Evolutionary conservation across 1,140 invertebrate species (phyloP), one percentile per base, ranked within the genome.

Genomic region (Matsumurasca onukii): DNA sequence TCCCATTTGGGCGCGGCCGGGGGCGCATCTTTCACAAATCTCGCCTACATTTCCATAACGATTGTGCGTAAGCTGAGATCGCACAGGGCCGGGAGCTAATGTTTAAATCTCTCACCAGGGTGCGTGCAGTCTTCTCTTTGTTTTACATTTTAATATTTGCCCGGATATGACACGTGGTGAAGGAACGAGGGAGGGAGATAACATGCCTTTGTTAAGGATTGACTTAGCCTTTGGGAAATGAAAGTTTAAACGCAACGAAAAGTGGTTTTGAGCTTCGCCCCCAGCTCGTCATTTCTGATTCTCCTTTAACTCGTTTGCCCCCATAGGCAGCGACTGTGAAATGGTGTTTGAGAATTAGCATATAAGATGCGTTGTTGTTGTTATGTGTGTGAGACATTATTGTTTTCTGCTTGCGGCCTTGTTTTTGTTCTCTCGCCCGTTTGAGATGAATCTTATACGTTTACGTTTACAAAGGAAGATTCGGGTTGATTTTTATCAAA

Each of bases 1-100:
- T 59, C 25, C 49, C 22, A 52, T 52, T 52, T 24, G 13, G 3
- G 13, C 9, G 24, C 55, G 2, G 3, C 55, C 31, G 62, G 31
- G 62, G 62, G 31, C 31, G 62, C 48, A 48, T 65, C 62, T 65
- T 65, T 65, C 62, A 48, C 24, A 65, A 65, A 65, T 65, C 62
- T 65, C 62, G n/a, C 39, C 24, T n/a, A 25, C 62, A 65, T 65
- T 65, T 48, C 31, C 62, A 65, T 65, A 65, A 65, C 62, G 62
- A 65, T 65, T 65, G 62, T 65, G 30, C 39, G 55, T 59, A 59
- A 59, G 55, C 30, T 27, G 55, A n/a, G n/a, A n/a, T n/a, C 55
- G 25, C n/a, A 22, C 25, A 22, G n/a, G 13, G 55, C 55, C 55
- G 24, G 15, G 22, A 24, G 55, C 55, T 59, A 59, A 59, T 59